These are phyloP conservation scores for Pogonomyrmex barbatus DNA, from an alignment of 1,140 invertebrate genomes.

Conservation along the genomic window DNA sequence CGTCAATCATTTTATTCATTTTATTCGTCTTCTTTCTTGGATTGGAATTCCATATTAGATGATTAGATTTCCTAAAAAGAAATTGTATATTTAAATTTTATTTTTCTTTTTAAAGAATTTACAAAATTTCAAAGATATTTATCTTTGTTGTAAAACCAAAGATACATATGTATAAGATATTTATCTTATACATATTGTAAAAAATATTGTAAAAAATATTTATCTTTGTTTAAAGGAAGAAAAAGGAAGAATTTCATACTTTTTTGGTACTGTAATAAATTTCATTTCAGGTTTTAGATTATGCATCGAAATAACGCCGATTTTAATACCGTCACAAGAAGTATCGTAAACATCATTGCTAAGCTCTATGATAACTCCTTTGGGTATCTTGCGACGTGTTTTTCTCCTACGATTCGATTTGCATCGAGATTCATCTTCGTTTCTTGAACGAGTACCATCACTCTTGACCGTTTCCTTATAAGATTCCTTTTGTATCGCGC, in stretches of 20 bases:
- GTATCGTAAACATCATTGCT: not conserved
- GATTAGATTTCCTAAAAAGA: not conserved
- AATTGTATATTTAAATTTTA: not conserved
- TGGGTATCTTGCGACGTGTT: not conserved
- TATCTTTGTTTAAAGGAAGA: constrained; percentile 39
- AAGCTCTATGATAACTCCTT: constrained; percentile 25
- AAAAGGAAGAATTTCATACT: not conserved
- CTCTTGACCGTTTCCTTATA: constrained; percentile 39
- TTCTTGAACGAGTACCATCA: constrained; percentile 5
- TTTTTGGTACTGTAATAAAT: not conserved
- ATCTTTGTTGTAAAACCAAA: not conserved
- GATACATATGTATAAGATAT: too few species aligned
- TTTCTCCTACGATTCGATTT: constrained; percentile 47
- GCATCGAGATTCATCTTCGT: constrained; percentile 54
- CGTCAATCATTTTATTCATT: not conserved
- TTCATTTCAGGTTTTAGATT: not conserved
- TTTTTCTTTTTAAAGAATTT: not conserved
- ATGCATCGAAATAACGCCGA: constrained; percentile 38
- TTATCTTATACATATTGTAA: too few species aligned
- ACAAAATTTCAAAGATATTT: not conserved
- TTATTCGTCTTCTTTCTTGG: not conserved
- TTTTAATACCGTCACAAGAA: constrained; percentile 39
- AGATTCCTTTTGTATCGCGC: constrained; percentile 31
- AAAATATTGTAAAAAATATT: not conserved
- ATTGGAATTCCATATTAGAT: not conserved